phyloP scores from a whole-genome alignment of 1,140 invertebrate species.

The Ostrea edulis region DNA sequence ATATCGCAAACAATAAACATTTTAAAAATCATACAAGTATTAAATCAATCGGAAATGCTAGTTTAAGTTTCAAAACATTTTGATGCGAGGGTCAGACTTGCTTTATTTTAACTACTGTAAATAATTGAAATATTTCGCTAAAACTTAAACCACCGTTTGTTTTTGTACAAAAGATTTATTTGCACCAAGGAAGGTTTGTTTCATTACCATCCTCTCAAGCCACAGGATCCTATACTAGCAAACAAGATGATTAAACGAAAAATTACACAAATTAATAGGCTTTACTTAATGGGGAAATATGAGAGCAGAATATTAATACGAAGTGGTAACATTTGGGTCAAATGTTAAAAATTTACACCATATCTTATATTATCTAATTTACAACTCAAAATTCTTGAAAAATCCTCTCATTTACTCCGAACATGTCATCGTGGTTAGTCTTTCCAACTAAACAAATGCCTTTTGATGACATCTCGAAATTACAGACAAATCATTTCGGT shows the following conservation, averaged over 20 bases:
- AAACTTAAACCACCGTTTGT: too few relatives aligned
- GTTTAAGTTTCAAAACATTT: too few relatives aligned
- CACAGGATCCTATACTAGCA: conserved; percentile 18
- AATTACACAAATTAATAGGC: conserved; percentile 36
- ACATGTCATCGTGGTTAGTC: too few relatives aligned
- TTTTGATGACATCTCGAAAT: not conserved
- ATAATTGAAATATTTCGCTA: too few relatives aligned
- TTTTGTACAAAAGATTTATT: not conserved
- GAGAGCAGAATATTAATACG: conserved; percentile 25
- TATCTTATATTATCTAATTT: not conserved
- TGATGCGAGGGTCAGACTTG: too few relatives aligned
- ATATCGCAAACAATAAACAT: too few relatives aligned
- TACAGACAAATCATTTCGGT: not conserved
- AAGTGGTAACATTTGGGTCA: conserved; percentile 13
- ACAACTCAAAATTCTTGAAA: not conserved
- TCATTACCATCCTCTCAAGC: conserved; percentile 11
- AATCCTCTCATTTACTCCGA: not conserved
- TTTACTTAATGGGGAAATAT: conserved; percentile 25
- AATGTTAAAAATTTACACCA: conserved; percentile 18
- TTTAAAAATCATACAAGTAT: too few relatives aligned
- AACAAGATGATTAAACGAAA: conserved; percentile 31
- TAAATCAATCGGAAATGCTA: too few relatives aligned
- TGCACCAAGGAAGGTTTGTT: conserved; percentile 10
- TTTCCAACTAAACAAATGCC: not conserved
- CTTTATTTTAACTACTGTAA: too few relatives aligned